These are phyloP conservation scores for Monoplex corrugatus DNA, from an alignment of 2,888 invertebrate species.

Conservation along the genomic window DNA sequence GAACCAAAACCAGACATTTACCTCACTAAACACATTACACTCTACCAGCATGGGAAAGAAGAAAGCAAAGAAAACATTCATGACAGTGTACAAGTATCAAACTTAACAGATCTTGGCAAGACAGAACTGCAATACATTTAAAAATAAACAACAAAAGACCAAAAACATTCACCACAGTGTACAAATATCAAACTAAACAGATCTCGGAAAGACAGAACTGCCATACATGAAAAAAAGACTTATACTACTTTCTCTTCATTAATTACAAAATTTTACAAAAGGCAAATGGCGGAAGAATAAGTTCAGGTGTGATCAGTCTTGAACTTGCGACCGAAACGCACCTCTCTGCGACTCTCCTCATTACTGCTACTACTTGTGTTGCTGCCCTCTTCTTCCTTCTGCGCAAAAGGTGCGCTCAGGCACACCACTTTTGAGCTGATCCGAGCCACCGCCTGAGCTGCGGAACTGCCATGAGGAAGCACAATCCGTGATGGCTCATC, in stretches of 20 bases:
- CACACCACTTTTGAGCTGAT: slow-evolving; percentile 61
- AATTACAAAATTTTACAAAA: no score
- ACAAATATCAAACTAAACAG: no score
- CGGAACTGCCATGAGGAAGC: background rate
- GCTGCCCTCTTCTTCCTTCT: background rate
- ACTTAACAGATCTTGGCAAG: no score
- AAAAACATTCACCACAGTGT: no score
- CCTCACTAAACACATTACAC: no score
- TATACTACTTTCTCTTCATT: background rate
- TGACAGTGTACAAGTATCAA: no score
- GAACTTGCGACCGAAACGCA: slow-evolving; percentile 38
- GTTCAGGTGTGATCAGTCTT: slow-evolving; percentile 38
- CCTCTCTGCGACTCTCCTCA: slow-evolving; percentile 41
- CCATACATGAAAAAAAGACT: background rate
- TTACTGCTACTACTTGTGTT: background rate
- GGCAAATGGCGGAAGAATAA: background rate
- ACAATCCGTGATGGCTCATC: slow-evolving; percentile 42
- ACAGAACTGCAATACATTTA: no score
- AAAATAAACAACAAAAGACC: no score
- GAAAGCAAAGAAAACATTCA: no score
- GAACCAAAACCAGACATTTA: no score
- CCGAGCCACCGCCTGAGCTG: slow-evolving; percentile 30
- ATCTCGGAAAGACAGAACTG: no score
- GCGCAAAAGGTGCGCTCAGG: slow-evolving; percentile 15
- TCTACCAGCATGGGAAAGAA: no score